Evolutionary conservation across 2,113 vertebrate species (phyloP), one percentile per base, ranked within the genome.

Genomic region (Chlorodrepanis virens): DNA sequence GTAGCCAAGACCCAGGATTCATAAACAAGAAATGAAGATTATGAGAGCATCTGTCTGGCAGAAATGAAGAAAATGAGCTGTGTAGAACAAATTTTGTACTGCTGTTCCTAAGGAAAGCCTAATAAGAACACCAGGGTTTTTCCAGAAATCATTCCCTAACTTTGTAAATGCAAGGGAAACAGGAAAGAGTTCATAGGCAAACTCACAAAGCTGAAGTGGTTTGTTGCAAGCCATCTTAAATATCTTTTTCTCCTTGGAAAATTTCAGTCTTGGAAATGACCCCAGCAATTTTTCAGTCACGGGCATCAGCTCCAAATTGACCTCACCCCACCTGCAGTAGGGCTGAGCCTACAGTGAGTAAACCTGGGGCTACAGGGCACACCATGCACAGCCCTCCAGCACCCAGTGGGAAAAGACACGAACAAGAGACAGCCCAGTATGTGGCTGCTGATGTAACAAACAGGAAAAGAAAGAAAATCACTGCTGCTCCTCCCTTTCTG

Each of bases 11-110:
- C 50, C 23, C 82, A 80, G 90, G 88, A 96, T 76, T 91, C 82
- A 95, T 89, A 92, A 89, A 96, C 88, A 94, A 96, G 95, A 86
- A 96, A 96, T 93, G 94, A 96, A 97, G 94, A 94, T 94, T 96
- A 47, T 4, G 15, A 80, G 76, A 89, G 64, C 72, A 85, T 84
- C 47, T 75, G 63, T 53, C 45, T 44, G 70, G 44, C 24, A 87
- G 54, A 82, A 87, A n/a, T 14, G 4, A 79, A 82, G 40, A 69
- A 72, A 65, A 65, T n/a, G 40, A 74, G 9, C 3, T 28, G 11
- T 3, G 20, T 2, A 83, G 17, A 93, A 81, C 23, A 40, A 52
- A 52, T 50, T 63, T 59, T 59, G 40, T 24, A n/a, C 37, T 10
- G 24, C 33, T 76, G 17, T 33, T 64, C 17, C 1, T 49, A 82